Percentiles rank a stretch among this genome's conserved stretches.
phyloP scores from a whole-genome alignment of 37 sponge, comb jelly and placozoan genomes.

The Chondrilla cf. caribensis region DNA sequence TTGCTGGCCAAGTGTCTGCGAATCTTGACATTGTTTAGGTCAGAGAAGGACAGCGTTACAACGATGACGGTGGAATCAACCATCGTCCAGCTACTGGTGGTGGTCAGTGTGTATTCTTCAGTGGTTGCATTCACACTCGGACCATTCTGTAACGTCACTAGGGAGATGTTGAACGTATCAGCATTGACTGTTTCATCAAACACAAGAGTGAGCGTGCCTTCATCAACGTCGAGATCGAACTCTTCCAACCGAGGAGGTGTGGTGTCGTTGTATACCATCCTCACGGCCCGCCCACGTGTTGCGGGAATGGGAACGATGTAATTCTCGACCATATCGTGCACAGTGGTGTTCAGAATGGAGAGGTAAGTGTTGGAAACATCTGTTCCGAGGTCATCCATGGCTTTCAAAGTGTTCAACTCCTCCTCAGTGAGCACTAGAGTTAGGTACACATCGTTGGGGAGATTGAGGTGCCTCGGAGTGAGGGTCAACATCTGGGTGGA shows the following conservation, averaged over 20 bases:
- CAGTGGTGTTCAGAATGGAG: constrained; percentile 42
- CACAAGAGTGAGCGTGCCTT: constrained; percentile 51
- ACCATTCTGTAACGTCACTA: constrained; percentile 61
- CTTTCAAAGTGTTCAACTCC: constrained; percentile 79
- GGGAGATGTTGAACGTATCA: constrained; percentile 45
- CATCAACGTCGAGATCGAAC: constrained; percentile 60
- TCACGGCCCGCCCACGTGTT: constrained; percentile 28
- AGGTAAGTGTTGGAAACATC: constrained; percentile 52
- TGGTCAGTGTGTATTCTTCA: constrained; percentile 61
- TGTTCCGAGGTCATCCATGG: constrained; percentile 69
- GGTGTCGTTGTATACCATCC: constrained; percentile 36
- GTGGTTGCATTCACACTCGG: not conserved
- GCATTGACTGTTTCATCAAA: constrained; percentile 82
- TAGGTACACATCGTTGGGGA: constrained; percentile 26
- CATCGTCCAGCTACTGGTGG: constrained; percentile 36
- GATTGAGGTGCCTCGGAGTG: not conserved
- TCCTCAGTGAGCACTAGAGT: constrained; percentile 33
- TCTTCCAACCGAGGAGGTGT: constrained; percentile 65
- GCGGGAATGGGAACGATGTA: constrained; percentile 30
- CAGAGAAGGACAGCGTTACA: constrained; percentile 58
- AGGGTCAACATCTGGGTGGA: constrained; percentile 27
- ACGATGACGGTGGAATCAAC: constrained; percentile 63
- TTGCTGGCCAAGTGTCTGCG: constrained; percentile 58
- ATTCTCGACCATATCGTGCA: constrained; percentile 53
- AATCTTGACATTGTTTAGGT: constrained; percentile 83